Evolutionary conservation across 2,888 invertebrate genomes (phyloP), one percentile per base, ranked within the genome.

Genomic region (Andrena praecox): DNA sequence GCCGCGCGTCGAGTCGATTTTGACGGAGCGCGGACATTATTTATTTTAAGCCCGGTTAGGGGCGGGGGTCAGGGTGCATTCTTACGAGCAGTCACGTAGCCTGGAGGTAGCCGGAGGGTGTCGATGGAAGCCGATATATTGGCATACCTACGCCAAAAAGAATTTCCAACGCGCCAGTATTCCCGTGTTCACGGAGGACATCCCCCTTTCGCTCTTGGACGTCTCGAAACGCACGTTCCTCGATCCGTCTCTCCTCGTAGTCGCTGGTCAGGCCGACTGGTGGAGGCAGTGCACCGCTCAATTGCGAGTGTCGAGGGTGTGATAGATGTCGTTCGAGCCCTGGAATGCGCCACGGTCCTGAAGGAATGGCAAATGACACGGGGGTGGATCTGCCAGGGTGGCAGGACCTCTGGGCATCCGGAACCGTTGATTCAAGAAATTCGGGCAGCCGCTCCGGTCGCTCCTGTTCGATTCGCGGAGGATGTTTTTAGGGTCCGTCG

Each of bases 131-230:
- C 91, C 92, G 91, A 93, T 93, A 93, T 93, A 93, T 93, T 93
- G 93, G 93, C 93, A 93, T 93, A 93, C 93, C 93, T 91, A 90
- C 72, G 87, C 86, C 92, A 91, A 93, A 93, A 93, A 93, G 93
- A 93, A 93, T 93, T 93, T 93, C 91, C 90, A 84, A 87, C 90
- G 85, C 84, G 88, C 87, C 89, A 86, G 84, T 82, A 75, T 77
- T 77, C 77, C 66, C 72, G 71, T 60, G 64, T 60, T 74, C 86
- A 70, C 78, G 66, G 69, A 79, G 89, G 86, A 80, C 70, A 67
- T 80, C 75, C 79, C 84, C 75, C 84, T 85, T 77, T 68, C 84
- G 56, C 35, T 62, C 66, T 54, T 33, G 73, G 29, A 83, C 76
- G 73, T 79, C 76, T 67, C 24, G 67, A 67, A 24, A 16, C 80